A percentile compares a stretch with the other conserved stretches of the same genome.
Evolutionary conservation across 2,113 vertebrate species (phyloP).

Genomic region (Poeciliopsis retropinna): DNA sequence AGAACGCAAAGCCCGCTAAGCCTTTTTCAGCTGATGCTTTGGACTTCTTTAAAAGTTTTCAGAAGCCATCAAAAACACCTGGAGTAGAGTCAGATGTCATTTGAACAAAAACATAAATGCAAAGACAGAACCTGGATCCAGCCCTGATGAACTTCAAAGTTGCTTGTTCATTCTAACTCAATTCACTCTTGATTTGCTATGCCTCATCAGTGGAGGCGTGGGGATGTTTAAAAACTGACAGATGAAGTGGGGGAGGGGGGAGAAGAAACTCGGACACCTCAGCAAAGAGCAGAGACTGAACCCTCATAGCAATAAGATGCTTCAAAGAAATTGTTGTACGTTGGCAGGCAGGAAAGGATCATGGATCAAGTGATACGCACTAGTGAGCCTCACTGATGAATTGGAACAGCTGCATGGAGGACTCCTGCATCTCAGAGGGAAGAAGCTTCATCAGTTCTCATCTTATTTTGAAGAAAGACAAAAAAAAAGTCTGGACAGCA

Average conservation of each 20-base stretch:
- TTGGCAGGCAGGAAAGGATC: slow-evolving; percentile 18
- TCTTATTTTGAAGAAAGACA: not conserved
- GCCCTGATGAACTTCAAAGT: slow-evolving; percentile 33
- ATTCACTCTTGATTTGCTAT: slow-evolving; percentile 7
- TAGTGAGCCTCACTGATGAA: slow-evolving; percentile 18
- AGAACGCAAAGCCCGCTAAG: slow-evolving; percentile 38
- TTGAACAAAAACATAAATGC: slow-evolving; percentile 17
- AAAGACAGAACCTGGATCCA: slow-evolving; percentile 27
- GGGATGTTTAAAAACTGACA: slow-evolving; percentile 26
- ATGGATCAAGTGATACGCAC: not conserved
- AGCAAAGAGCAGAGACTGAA: slow-evolving; percentile 31
- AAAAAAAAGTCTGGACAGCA: not conserved
- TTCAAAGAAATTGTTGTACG: slow-evolving; percentile 37
- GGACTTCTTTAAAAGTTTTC: slow-evolving; percentile 28
- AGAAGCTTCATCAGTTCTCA: not conserved
- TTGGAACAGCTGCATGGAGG: not conserved
- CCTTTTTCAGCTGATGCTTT: slow-evolving; percentile 34
- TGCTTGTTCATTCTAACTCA: slow-evolving; percentile 30
- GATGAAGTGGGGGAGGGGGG: slow-evolving; percentile 4
- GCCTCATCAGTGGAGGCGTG: not conserved
- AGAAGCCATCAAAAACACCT: slow-evolving; percentile 17
- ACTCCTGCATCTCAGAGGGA: not conserved
- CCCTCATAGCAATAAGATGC: slow-evolving; percentile 33
- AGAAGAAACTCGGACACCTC: not conserved
- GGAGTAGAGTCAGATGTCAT: slow-evolving; percentile 10